Evolutionary conservation across 2,113 vertebrate genomes (phyloP), one percentile per base, ranked within the genome.

Genomic region (Pelusios castaneus): DNA sequence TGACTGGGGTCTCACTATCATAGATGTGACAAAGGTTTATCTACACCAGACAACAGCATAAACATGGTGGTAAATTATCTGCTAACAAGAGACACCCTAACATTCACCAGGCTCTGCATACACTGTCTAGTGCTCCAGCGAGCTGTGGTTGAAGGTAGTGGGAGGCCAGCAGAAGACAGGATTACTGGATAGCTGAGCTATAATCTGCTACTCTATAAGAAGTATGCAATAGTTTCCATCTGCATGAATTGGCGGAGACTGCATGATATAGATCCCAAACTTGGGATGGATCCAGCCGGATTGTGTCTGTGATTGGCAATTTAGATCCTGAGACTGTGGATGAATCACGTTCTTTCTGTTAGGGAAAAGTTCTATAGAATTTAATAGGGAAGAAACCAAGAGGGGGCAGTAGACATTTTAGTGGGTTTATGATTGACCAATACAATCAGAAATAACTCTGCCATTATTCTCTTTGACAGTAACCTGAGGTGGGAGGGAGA

Each of bases 341-440:
- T 25, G 16, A 63, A 63, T 41, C 43, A 43, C 6, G 8, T 91
- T 88, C 91, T 78, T 38, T 81, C 55, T 47, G 4, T 67, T 51
- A 55, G 75, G 55, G 14, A 34, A 31, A 60, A 0, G 0, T 70
- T 58, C 75, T 70, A 13, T 1, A 9, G 9, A 47, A 31, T 41
- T 78, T 63, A 77, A 47, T 0, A 0, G 1, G 52, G 22, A 52
- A 31, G 34, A 95, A 94, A 70, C 25, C 9, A 91, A n/a, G 0
- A 1, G 17, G 0, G 8, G 82, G 52, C 31, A 25, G 25, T 45
- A 79, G 67, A 82, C 70, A 54, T 1, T 6, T 49, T 79, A 78
- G 19, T 2, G 82, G 84, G 43, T 27, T 38, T 34, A 47, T 8
- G 12, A 0, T 0, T 10, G 29, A 14, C 67, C 76, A 60, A 38